Evolutionary conservation across 2,113 vertebrate species (phyloP), one percentile per base, ranked within the genome.

Genomic region (Eublepharis macularius): DNA sequence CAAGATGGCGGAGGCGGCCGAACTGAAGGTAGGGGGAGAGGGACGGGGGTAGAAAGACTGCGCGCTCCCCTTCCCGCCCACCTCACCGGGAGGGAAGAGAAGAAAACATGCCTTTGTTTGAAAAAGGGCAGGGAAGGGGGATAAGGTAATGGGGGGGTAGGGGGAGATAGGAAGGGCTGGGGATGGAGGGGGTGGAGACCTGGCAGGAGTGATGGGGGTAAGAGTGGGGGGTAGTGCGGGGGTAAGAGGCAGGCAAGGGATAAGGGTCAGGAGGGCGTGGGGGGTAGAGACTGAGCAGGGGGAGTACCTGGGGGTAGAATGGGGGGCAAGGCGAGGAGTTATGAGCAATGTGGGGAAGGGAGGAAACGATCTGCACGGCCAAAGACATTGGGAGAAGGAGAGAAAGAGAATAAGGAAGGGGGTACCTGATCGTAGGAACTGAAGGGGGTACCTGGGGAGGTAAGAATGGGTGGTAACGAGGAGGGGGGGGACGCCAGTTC

Each of bases 1-100:
- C 93, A 94, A 95, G 94, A 96, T 96, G 94, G 95, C 94, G 94
- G 95, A 94, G 82, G 92, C 92, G 91, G 92, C 92, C 82, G 94
- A 95, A 83, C 89, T 95, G 82, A 95, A 94, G 95, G 94, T 96
- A 90, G 80, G 83, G 84, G 17, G 0, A 11, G 3, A 9, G 29
- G 39, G 47, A 17, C 4, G 45, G 29, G 47, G 77, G 63, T 21
- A 8, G 19, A 29, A 10, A 57, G 49, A 24, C 4, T 32, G 60
- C 6, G 19, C 21, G 19, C 57, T 26, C 60, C 60, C 60, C 6
- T 0, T 4, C 49, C 60, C 60, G 24, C 29, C 43, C 9, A 4
- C 32, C 49, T 13, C 7, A 12, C 6, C 10, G 7, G 39, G 21
- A 45, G 19, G 26, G 54, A 39, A 14, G 24, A 12, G 14, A 12